Base-by-base conservation (phyloP, 2,113 vertebrate species). In the Zosterops lateralis region DNA sequence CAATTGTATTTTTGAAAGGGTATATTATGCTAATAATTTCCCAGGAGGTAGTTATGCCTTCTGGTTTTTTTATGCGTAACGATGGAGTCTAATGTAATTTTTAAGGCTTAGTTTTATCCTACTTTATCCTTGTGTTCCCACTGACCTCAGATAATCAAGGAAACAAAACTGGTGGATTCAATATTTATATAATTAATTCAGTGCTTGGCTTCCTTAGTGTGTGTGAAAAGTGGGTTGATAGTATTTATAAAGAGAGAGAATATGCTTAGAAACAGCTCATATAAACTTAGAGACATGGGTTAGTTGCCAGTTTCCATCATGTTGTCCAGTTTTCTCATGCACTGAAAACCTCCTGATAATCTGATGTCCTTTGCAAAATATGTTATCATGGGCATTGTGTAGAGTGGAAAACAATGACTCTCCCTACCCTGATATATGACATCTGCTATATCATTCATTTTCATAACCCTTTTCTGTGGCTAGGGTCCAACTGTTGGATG, bases 391-490 rank as follows among this genome's bases (percentile, higher is more conserved):
- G 90, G 66, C n/a, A 67, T 74, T 91, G 86, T 75, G 56, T 79
- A 50, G 72, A 96, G 85, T 67, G 72, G 75, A 97, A 95, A 93
- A 71, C 70, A 58, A 56, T 72, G 76, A 18, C 67, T 84, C 78
- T 89, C 87, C 70, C 80, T 77, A 12, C 7, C 10, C 44, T 68
- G 61, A 76, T 77, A 72, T 36, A 65, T 91, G 72, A 83, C 90
- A 95, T 88, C 72, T 88, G 78, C 84, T 94, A 10, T 56, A 85
- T 94, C 82, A 81, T 90, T 93, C 66, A 91, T 89, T 96, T 94
- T 94, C 95, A 89, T 94, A 89, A 79, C 66, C 72, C 42, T 75
- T 90, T 58, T 76, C 91, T 8, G 4, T 94, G 93, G 90, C 93
- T 82, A 10, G 50, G 58, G 40, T 92, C 93, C 90, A 90, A 84